These are phyloP conservation scores for Galemys pyrenaicus DNA, from an alignment of 2,113 vertebrate genomes.

Conservation along the genomic window DNA sequence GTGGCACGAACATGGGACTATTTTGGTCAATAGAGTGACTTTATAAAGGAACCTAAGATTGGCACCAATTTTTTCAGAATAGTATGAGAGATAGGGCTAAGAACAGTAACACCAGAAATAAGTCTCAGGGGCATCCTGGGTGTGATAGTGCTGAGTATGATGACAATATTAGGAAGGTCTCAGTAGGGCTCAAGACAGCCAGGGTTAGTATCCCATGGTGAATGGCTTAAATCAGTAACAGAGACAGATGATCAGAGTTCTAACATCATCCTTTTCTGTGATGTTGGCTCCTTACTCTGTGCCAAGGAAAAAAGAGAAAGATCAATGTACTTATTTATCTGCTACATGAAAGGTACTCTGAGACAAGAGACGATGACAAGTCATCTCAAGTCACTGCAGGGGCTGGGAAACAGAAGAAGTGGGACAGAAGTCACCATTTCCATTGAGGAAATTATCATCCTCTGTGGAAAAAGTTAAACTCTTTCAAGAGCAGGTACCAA, in stretches of 20 bases:
- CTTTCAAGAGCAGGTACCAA: neutral
- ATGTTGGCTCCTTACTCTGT: neutral
- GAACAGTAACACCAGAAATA: neutral
- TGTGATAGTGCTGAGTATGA: fast-evolving
- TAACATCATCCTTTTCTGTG: neutral
- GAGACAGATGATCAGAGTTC: neutral
- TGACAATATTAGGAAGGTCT: neutral
- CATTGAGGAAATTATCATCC: neutral
- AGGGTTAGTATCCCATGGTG: neutral
- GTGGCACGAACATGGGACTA: neutral
- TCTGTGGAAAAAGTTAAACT: neutral
- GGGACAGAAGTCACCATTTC: neutral
- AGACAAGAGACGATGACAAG: neutral
- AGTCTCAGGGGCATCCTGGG: neutral
- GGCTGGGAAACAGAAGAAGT: neutral
- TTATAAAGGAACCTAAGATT: neutral
- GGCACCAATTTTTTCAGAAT: neutral
- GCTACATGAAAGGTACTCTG: neutral
- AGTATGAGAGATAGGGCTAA: neutral
- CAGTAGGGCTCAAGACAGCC: neutral
- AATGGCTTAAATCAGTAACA: neutral
- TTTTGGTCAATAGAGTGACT: neutral
- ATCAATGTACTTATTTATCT: neutral
- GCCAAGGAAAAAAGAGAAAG: neutral
- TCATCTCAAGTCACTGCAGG: neutral